phyloP scores from a whole-genome alignment of 1,140 invertebrate genomes.

The Calosoma granatense region DNA sequence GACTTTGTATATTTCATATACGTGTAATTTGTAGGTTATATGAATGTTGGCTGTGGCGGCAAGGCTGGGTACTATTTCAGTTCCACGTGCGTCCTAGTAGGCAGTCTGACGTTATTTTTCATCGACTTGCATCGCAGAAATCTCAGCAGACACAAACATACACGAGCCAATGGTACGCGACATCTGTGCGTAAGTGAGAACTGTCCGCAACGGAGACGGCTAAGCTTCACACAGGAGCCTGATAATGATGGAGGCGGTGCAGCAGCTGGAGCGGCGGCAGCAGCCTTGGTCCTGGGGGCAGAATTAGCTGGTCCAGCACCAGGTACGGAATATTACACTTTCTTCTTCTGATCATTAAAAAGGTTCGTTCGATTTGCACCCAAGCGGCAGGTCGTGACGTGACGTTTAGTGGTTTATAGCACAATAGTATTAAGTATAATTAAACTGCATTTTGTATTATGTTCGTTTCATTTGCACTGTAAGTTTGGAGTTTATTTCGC shows the following conservation, averaged over 20 bases:
- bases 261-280: slow-evolving; percentile 34
- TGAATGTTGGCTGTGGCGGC: slow-evolving; percentile 61
- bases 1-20: no score
- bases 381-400: slow-evolving; percentile 25
- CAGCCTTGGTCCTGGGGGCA: slow-evolving; percentile 42
- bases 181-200: slow-evolving; percentile 45
- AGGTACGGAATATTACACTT: slow-evolving; percentile 11
- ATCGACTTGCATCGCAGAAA: slow-evolving; percentile 66
- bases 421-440: not conserved
- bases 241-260: slow-evolving; percentile 42
- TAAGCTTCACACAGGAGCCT: slow-evolving; percentile 49
- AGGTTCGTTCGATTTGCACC: no score
- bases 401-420: slow-evolving; percentile 23
- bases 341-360: no score
- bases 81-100: slow-evolving; percentile 62
- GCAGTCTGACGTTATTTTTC: slow-evolving; percentile 65
- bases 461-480: no score
- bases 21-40: slow-evolving; percentile 57
- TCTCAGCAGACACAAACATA: slow-evolving; percentile 56
- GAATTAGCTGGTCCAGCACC: slow-evolving; percentile 37
- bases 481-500: no score
- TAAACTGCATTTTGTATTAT: no score
- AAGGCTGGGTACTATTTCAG: slow-evolving; percentile 75
- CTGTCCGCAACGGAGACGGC: slow-evolving; percentile 44
- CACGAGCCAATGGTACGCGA: slow-evolving; percentile 43